These are phyloP conservation scores for Gerris lacustris DNA, from an alignment of 2,888 invertebrate genomes.

Conservation along the genomic window DNA sequence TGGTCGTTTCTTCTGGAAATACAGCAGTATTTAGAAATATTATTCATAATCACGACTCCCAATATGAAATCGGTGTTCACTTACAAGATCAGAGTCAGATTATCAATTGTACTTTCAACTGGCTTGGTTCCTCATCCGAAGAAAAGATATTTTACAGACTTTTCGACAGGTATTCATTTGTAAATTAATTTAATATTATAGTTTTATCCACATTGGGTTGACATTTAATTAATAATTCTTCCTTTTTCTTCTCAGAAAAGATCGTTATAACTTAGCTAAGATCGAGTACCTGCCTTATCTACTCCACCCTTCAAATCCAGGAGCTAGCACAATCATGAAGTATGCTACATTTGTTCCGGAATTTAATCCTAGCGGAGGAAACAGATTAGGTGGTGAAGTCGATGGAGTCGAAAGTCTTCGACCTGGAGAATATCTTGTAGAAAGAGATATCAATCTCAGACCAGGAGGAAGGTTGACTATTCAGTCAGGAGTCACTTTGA, in stretches of 20 bases:
- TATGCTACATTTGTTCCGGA: slow-evolving; percentile 66
- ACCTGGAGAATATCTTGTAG: slow-evolving; percentile 80
- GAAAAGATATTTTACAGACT: slow-evolving; percentile 60
- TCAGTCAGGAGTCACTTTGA: slow-evolving; percentile 72
- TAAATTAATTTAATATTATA: slow-evolving; percentile 5
- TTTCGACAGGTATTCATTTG: slow-evolving; percentile 47
- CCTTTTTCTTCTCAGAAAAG: slow-evolving; percentile 47
- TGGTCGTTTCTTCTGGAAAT: slow-evolving; percentile 85
- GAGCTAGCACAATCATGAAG: slow-evolving; percentile 66
- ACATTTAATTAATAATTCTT: slow-evolving; percentile 5
- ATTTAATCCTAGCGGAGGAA: slow-evolving; percentile 56
- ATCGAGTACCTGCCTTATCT: slow-evolving; percentile 84
- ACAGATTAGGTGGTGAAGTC: slow-evolving; percentile 78
- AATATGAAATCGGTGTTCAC: slow-evolving; percentile 91
- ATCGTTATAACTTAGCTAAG: slow-evolving; percentile 87
- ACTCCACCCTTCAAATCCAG: slow-evolving; percentile 76
- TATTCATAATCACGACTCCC: slow-evolving; percentile 76
- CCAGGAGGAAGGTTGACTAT: slow-evolving; percentile 85
- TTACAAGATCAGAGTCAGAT: slow-evolving; percentile 83
- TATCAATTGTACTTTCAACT: slow-evolving; percentile 90
- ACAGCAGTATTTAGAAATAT: slow-evolving; percentile 80
- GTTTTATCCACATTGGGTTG: background rate
- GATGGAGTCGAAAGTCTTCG: slow-evolving; percentile 74
- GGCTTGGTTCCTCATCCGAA: slow-evolving; percentile 69
- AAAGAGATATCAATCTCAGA: slow-evolving; percentile 77